Evolutionary conservation across 2,113 vertebrate genomes (phyloP).

Genomic region (Spizaetus ornatus): DNA sequence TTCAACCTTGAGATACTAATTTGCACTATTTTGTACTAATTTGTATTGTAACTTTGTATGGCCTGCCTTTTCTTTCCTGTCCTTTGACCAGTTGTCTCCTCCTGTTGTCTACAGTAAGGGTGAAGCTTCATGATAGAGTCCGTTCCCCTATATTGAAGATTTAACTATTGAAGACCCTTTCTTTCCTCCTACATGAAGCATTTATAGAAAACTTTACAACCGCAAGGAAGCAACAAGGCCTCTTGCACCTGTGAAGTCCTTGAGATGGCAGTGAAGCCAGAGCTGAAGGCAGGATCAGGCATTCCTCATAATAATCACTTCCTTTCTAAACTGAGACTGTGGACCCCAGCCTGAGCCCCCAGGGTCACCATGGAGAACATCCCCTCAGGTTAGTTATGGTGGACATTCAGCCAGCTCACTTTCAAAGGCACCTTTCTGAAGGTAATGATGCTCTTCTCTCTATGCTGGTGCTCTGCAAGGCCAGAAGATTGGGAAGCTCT

Average conservation of each 20-base stretch:
- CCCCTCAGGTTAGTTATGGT: accelerated
- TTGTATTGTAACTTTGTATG: neutral
- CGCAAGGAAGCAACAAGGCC: neutral
- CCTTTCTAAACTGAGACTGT: neutral
- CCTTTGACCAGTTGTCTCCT: neutral
- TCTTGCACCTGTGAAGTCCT: neutral
- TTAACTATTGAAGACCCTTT: neutral
- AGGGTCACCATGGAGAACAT: neutral
- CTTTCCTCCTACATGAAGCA: neutral
- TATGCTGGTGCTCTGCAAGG: neutral
- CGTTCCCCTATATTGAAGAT: neutral
- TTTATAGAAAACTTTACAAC: neutral
- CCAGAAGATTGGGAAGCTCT: neutral
- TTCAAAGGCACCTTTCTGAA: neutral
- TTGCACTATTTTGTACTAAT: too few relatives aligned
- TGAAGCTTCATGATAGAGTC: neutral
- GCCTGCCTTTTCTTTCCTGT: neutral
- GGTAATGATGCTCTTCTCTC: neutral
- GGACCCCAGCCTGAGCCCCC: neutral
- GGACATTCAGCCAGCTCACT: accelerated
- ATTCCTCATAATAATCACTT: neutral
- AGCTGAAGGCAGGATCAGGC: neutral
- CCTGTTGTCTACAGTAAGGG: neutral
- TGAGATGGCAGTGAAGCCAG: neutral
- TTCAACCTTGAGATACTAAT: neutral